Evolutionary conservation across 2,797 vertebrate species (phyloP).

Genomic region (Mus minutoides): DNA sequence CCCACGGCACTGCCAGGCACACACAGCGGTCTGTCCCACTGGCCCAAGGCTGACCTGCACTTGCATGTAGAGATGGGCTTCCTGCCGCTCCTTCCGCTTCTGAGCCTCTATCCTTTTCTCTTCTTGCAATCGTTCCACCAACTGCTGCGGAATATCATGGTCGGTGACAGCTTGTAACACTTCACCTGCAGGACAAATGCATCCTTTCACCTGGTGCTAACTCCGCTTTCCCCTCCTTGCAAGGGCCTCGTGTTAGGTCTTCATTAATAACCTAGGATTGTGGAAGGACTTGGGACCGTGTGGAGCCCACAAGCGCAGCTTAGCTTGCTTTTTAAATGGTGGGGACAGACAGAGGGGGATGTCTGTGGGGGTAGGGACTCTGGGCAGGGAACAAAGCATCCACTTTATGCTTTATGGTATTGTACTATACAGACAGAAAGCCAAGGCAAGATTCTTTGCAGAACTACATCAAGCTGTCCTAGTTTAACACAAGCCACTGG

Average conservation of each 20-base stretch:
- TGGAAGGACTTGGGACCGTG: background rate
- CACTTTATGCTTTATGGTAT: no score
- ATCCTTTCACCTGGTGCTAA: slow-evolving; percentile 47
- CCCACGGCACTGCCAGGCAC: no score
- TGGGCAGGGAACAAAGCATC: background rate
- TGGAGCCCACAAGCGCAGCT: background rate
- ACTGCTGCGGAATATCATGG: slow-evolving; percentile 97
- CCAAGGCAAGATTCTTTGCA: background rate
- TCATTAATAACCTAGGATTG: no score
- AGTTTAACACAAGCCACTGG: background rate
- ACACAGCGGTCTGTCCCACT: background rate
- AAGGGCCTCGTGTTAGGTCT: background rate
- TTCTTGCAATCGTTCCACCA: slow-evolving; percentile 98
- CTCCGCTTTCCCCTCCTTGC: background rate
- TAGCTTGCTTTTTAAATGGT: background rate
- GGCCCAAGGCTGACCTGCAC: slow-evolving; percentile 89
- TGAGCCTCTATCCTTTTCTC: slow-evolving; percentile 99
- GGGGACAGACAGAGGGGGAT: background rate
- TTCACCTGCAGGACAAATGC: slow-evolving; percentile 89
- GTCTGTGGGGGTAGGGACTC: background rate
- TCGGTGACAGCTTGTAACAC: slow-evolving; percentile 97
- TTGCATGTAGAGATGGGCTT: slow-evolving; percentile 99
- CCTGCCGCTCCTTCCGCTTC: slow-evolving; percentile 98
- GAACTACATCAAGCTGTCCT: rapidly evolving
- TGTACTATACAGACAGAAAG: background rate